These are phyloP conservation scores for Alentia gelatinosa DNA, from an alignment of 2,888 invertebrate species.

Conservation along the genomic window DNA sequence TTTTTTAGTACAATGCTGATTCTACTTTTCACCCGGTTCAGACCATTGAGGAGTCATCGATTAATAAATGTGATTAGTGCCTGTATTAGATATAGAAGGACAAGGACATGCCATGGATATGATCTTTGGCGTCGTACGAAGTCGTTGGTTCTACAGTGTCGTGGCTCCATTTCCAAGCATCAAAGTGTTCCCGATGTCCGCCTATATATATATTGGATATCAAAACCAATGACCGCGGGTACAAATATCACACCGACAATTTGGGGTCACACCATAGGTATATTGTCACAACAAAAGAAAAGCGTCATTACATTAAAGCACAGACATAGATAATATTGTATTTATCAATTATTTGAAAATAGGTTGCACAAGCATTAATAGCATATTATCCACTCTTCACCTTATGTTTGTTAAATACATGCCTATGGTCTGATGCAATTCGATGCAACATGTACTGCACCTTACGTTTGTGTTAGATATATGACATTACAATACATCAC, in stretches of 20 bases:
- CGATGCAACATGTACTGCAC: no score
- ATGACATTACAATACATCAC: no score
- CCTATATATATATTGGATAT: constrained; percentile 20
- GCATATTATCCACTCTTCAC: no score
- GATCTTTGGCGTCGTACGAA: not conserved
- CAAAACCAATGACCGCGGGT: not conserved
- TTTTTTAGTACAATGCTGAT: no score
- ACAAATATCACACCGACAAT: not conserved
- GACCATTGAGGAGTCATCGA: not conserved
- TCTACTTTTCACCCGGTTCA: no score
- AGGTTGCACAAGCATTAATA: no score
- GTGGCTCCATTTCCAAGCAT: constrained; percentile 45
- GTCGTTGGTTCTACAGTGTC: not conserved
- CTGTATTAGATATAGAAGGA: not conserved
- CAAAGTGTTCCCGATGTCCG: constrained; percentile 24
- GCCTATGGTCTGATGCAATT: no score
- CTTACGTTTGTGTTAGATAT: no score
- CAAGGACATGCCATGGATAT: constrained; percentile 30
- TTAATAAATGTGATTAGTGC: not conserved
- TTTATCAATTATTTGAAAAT: no score
- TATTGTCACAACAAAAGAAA: not conserved
- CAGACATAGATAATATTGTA: no score
- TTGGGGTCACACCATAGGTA: not conserved
- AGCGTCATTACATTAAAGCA: no score
- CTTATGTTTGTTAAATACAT: no score